phyloP scores from a whole-genome alignment of 2,113 vertebrate genomes.

The Euleptes europaea region DNA sequence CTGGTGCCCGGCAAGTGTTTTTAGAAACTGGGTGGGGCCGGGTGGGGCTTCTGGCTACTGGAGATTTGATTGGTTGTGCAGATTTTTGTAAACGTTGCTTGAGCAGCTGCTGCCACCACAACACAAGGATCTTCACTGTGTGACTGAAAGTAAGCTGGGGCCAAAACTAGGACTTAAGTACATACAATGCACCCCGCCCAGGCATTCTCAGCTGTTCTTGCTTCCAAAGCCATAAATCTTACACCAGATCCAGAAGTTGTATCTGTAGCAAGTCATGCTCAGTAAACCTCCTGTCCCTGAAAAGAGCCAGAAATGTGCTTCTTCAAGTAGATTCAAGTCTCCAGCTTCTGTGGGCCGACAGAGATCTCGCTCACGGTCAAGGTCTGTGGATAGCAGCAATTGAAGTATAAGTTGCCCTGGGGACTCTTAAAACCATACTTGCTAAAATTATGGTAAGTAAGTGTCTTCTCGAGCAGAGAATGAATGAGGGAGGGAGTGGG shows the following conservation, averaged over 20 bases:
- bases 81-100: too few species aligned
- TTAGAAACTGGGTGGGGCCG: too few species aligned
- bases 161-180: too few species aligned
- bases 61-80: too few species aligned
- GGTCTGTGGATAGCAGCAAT: conserved; percentile 89
- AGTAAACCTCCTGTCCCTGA: conserved; percentile 80
- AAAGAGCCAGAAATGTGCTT: conserved; percentile 85
- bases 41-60: too few species aligned
- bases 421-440: conserved; percentile 78
- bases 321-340: conserved; percentile 81
- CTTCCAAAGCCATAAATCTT: conserved; percentile 86
- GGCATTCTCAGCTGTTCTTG: conserved; percentile 73
- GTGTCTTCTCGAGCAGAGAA: conserved; percentile 72
- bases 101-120: too few species aligned
- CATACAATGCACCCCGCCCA: too few species aligned
- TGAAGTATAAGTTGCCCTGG: conserved; percentile 78
- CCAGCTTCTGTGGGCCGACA: conserved; percentile 81
- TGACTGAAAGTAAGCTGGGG: too few species aligned
- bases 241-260: conserved; percentile 84
- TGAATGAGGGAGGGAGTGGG: conserved; percentile 56
- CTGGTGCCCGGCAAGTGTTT: too few species aligned
- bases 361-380: conserved; percentile 83
- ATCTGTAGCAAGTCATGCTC: conserved; percentile 83
- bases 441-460: conserved; percentile 82
- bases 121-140: too few species aligned